These are phyloP conservation scores for Pygoscelis antarcticus DNA, from an alignment of 2,113 vertebrate genomes.

Conservation along the genomic window DNA sequence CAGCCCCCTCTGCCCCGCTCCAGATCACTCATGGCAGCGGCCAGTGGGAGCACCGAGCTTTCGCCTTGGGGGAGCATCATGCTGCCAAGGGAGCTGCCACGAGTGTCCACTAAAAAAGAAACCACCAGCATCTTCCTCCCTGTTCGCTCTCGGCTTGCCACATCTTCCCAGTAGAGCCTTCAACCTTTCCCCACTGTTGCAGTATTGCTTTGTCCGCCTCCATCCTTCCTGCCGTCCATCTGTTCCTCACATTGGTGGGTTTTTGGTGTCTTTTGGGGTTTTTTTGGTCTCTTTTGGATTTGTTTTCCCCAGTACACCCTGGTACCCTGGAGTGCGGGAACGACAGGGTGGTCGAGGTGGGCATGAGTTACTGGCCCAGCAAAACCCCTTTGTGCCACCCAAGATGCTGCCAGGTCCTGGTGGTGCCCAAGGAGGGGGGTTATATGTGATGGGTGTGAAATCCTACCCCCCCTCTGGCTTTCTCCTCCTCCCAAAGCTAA, in stretches of 20 bases:
- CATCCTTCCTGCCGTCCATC: not conserved
- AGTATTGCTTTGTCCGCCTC: not conserved
- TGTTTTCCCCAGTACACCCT: not conserved
- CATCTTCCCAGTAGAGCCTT: not conserved
- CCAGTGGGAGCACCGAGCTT: not conserved
- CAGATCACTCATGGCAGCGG: constrained; percentile 51
- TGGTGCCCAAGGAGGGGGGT: not conserved
- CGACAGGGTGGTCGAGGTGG: not conserved
- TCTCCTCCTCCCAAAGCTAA: not conserved
- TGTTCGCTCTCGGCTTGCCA: not conserved
- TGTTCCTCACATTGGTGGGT: accelerated
- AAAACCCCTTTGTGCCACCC: not conserved
- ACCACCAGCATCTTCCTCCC: constrained; percentile 24
- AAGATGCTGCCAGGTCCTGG: not conserved
- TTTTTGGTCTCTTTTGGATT: not conserved
- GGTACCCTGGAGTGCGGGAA: not conserved
- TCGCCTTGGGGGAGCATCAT: not conserved
- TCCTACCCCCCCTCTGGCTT: not conserved
- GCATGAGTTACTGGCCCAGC: not conserved
- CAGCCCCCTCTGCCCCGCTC: constrained; percentile 70
- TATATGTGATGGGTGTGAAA: not conserved
- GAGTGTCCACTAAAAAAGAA: not conserved
- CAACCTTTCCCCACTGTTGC: constrained; percentile 6
- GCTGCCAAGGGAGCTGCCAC: not conserved
- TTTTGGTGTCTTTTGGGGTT: not conserved